A percentile compares a stretch with the other conserved stretches of the same genome.
Conservation (phyloP, 2,113 vertebrate species). For the Rhabdornis inornatus region DNA sequence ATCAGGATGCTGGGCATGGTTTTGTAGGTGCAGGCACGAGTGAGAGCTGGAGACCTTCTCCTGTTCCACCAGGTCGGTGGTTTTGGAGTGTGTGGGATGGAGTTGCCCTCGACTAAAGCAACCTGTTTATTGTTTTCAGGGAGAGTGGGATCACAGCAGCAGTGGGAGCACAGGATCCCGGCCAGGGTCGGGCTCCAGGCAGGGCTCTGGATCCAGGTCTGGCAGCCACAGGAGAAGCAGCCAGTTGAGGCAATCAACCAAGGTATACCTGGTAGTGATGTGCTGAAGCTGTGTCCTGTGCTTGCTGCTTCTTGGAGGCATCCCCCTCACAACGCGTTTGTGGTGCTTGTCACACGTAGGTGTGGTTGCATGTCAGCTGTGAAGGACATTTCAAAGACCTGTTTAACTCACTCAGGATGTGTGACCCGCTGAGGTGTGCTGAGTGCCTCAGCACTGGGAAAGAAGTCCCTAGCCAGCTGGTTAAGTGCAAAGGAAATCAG, state of each 20-base stretch:
- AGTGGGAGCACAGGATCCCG: conserved; percentile 80
- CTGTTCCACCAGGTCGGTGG: rapidly evolving
- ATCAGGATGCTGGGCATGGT: not conserved
- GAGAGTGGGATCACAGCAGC: conserved; percentile 85
- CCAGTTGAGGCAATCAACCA: conserved; percentile 73
- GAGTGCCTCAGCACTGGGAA: not conserved
- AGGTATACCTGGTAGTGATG: conserved; percentile 55
- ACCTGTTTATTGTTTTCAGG: conserved; percentile 67
- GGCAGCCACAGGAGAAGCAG: conserved; percentile 78
- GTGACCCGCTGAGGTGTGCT: not conserved
- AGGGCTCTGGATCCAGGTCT: conserved; percentile 78
- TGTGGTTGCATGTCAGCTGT: not conserved
- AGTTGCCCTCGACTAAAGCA: not conserved
- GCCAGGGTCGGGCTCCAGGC: conserved; percentile 75
- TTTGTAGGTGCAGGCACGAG: rapidly evolving
- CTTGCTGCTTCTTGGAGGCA: not conserved
- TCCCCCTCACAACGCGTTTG: rapidly evolving
- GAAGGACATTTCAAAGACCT: not conserved
- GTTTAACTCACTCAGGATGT: not conserved
- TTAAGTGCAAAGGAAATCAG: not conserved
- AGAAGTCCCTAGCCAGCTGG: not conserved
- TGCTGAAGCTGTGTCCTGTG: not conserved
- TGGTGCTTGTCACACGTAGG: not conserved
- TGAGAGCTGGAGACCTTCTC: not conserved
- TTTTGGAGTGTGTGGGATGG: not conserved